Percentiles rank a stretch among this genome's conserved stretches.
Evolutionary conservation across 2,113 vertebrate genomes (phyloP).

Genomic region (Sisor rabdophorus): DNA sequence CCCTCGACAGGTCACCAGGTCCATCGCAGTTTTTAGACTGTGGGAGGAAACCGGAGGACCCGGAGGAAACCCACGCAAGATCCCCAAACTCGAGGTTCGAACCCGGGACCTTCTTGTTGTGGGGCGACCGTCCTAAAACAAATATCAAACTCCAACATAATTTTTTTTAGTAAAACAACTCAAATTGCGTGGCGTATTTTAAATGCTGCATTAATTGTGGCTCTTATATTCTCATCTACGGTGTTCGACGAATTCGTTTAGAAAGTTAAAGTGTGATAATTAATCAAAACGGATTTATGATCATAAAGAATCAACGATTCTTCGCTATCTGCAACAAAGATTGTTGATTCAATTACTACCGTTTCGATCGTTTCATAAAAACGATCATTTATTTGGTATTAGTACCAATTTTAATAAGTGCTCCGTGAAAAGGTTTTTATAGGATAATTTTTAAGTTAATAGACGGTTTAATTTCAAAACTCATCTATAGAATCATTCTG

Average conservation of each 20-base stretch:
- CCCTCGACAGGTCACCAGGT: no score
- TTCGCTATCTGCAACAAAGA: conserved; percentile 4
- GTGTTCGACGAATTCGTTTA: conserved; percentile 11
- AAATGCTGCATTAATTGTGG: neutral
- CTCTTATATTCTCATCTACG: conserved; percentile 6
- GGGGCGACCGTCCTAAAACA: no score
- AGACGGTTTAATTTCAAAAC: neutral
- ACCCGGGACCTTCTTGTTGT: no score
- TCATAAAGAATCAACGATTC: no score
- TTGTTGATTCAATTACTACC: conserved; percentile 9
- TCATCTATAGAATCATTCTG: neutral
- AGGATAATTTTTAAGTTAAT: neutral
- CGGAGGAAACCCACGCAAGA: no score
- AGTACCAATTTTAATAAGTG: conserved; percentile 16
- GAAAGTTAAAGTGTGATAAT: conserved; percentile 37
- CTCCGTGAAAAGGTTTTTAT: neutral
- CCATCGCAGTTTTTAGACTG: neutral
- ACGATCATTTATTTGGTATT: conserved; percentile 8
- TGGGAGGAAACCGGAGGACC: neutral
- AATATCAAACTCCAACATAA: no score
- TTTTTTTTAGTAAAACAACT: neutral
- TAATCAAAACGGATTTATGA: no score
- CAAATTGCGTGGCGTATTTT: neutral
- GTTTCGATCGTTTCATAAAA: neutral
- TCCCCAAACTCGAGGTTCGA: no score